Conservation (phyloP, 1,140 invertebrate genomes). For the Linepithema humile region DNA sequence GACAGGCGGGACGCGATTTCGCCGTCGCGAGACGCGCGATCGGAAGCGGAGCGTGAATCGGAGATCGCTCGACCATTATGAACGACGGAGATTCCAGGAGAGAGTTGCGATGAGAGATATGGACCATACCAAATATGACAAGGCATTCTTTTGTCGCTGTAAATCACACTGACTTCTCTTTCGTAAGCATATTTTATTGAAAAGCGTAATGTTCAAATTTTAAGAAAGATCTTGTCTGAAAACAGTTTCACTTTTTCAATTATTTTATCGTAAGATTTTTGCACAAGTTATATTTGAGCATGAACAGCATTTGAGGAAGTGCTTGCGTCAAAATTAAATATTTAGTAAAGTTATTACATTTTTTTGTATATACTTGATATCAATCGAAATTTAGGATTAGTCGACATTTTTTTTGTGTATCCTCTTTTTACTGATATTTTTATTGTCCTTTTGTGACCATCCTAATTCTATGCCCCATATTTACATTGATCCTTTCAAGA, state of each 20-base stretch:
- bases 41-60: conserved; percentile 73
- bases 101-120: conserved; percentile 16
- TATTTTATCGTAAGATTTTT: background rate
- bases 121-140: no score
- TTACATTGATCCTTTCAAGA: background rate
- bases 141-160: no score
- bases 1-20: conserved; percentile 65
- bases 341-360: background rate
- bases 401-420: no score
- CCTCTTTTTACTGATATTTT: background rate
- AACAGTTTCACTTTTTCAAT: background rate
- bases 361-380: background rate
- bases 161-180: background rate
- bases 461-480: background rate
- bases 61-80: conserved; percentile 51
- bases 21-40: conserved; percentile 50
- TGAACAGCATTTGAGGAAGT: background rate
- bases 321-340: background rate
- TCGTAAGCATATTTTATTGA: background rate
- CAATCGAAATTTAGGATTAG: background rate
- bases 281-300: background rate
- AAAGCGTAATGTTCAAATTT: background rate
- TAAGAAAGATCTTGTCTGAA: background rate
- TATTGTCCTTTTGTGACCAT: background rate
- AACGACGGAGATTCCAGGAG: conserved; percentile 18